A percentile compares a stretch with the other conserved stretches of the same genome.
phyloP scores from a whole-genome alignment of 2,797 vertebrate species.

The Glyptemys insculpta region DNA sequence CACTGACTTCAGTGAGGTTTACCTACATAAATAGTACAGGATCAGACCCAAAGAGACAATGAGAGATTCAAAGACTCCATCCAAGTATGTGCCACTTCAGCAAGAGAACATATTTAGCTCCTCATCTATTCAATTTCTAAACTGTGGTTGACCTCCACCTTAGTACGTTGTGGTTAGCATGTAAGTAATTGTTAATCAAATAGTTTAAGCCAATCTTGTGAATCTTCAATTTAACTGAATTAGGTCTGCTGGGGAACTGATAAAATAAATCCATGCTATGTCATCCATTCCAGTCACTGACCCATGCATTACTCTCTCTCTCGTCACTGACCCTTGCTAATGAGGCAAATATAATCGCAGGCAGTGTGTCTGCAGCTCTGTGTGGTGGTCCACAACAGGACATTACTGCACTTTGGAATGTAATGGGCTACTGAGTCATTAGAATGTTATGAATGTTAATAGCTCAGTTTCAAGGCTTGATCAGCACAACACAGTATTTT shows the following conservation, averaged over 20 bases:
- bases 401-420: slow-evolving; percentile 57
- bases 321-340: slow-evolving; percentile 60
- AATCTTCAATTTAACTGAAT: background rate
- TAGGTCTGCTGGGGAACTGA: slow-evolving; percentile 14
- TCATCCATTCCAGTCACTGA: slow-evolving; percentile 36
- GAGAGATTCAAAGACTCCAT: background rate
- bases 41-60: background rate
- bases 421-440: slow-evolving; percentile 56
- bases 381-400: background rate
- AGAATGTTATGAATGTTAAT: slow-evolving; percentile 43
- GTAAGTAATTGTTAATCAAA: background rate
- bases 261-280: slow-evolving; percentile 8
- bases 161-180: background rate
- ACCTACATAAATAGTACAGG: fast-evolving
- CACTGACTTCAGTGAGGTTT: background rate
- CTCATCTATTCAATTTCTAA: background rate
- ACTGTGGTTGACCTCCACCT: background rate
- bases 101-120: slow-evolving; percentile 3
- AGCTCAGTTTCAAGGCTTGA: slow-evolving; percentile 30
- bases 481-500: slow-evolving; percentile 16
- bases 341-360: slow-evolving; percentile 62
- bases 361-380: slow-evolving; percentile 48
- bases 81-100: background rate
- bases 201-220: background rate
- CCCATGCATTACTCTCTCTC: slow-evolving; percentile 32